A percentile compares a stretch with the other conserved stretches of the same genome.
Evolutionary conservation across 2,113 vertebrate species (phyloP).

Genomic region (Tringa solitaria): DNA sequence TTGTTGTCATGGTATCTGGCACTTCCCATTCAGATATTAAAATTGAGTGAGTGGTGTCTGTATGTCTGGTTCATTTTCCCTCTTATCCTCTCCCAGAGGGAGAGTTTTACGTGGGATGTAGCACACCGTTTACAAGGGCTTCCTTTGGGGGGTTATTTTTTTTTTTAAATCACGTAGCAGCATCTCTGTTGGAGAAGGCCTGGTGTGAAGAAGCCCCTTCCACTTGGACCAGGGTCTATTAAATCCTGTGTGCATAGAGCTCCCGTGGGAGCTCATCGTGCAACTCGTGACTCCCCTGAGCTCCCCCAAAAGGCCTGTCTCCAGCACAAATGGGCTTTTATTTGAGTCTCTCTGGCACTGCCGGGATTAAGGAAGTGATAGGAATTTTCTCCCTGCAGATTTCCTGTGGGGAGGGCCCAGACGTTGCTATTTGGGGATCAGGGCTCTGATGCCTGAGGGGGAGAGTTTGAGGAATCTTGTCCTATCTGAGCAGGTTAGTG

Average conservation of each 20-base stretch:
- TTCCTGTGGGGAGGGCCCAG: neutral
- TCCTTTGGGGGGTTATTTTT: constrained; percentile 35
- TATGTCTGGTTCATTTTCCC: constrained; percentile 53
- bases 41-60: constrained; percentile 58
- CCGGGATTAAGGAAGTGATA: neutral
- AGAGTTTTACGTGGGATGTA: constrained; percentile 51
- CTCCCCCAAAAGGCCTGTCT: neutral
- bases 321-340: neutral
- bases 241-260: neutral
- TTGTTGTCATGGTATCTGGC: constrained; percentile 60
- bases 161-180: neutral
- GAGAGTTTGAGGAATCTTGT: neutral
- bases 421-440: neutral
- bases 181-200: neutral
- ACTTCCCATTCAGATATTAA: constrained; percentile 55
- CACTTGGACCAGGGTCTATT: neutral
- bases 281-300: rapidly evolving
- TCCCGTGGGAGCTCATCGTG: neutral
- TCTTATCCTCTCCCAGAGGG: constrained; percentile 15
- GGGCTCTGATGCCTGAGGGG: neutral
- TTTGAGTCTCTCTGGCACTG: neutral
- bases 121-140: constrained; percentile 12
- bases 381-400: neutral
- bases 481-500: neutral
- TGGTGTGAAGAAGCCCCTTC: neutral